phyloP scores from a whole-genome alignment of 2,888 invertebrate species.

The Ophraella communa region DNA sequence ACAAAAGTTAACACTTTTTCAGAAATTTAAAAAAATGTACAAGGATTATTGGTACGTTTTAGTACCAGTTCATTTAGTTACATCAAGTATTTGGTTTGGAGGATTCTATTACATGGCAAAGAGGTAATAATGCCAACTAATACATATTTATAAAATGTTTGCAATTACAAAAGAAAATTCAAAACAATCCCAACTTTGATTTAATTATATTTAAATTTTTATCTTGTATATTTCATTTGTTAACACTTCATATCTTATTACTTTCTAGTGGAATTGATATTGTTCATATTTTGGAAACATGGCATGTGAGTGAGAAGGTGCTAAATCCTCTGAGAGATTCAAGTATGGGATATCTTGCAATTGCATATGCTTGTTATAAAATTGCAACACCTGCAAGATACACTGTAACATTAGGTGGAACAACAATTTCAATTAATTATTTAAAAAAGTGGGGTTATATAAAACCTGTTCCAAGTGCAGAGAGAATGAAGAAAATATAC shows the following conservation, averaged over 20 bases:
- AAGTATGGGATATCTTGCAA: conserved; percentile 85
- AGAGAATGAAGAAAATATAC: conserved; percentile 69
- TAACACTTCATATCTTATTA: no score
- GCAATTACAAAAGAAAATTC: no score
- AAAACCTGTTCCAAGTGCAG: conserved; percentile 77
- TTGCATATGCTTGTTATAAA: conserved; percentile 93
- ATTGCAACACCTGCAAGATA: conserved; percentile 89
- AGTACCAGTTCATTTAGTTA: conserved; percentile 89
- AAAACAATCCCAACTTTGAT: no score
- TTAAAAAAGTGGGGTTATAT: conserved; percentile 82
- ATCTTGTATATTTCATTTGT: no score
- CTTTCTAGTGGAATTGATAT: conserved; percentile 88
- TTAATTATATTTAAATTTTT: no score
- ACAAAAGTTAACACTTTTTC: conserved; percentile 70
- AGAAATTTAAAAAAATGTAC: conserved; percentile 89
- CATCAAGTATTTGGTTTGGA: conserved; percentile 88
- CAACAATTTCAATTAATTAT: conserved; percentile 83
- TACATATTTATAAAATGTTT: neutral
- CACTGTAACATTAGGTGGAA: conserved; percentile 90
- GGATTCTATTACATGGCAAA: conserved; percentile 85
- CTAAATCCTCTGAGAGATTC: conserved; percentile 79
- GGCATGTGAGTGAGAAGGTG: conserved; percentile 80
- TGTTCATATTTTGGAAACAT: conserved; percentile 74
- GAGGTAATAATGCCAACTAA: conserved; percentile 77
- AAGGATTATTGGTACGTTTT: conserved; percentile 97